Base-by-base conservation (phyloP, 2,888 invertebrate species). In the Nymphalis urticae region DNA sequence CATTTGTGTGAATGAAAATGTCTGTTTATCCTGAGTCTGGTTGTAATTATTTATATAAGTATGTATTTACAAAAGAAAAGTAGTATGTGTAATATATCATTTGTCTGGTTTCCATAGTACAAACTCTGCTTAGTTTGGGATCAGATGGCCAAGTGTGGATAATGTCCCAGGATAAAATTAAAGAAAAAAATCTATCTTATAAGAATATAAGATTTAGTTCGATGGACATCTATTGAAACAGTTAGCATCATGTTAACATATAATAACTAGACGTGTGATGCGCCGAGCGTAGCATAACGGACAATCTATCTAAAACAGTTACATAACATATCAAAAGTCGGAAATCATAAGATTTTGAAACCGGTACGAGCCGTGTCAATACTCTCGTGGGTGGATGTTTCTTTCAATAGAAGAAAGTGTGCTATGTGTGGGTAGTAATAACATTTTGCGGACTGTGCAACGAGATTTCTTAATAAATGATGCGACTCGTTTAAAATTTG, bases 351-450 rank as follows among this genome's bases (percentile, higher is more conserved):
- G 78, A 85, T 88, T 89, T 89, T 84, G 85, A 82, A 90, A 90
- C 88, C 86, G 85, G 86, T 85, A 85, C 76, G 77, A 85, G 84
- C 82, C 80, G 86, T 87, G 89, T 87, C 90, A 84, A 87, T 88
- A 84, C 77, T 79, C 82, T 79, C 78, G 89, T 88, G 83, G 90
- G 90, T 81, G 82, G 82, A 72, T 76, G 79, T 80, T 85, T 88
- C 82, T 89, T 88, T 88, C 85, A 86, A 87, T 87, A 83, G 81
- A 90, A 87, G 91, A 91, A 90, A 91, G 91, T 87, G 76, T 82
- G 79, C 76, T 81, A 77, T 70, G 70, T 75, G 79, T 80, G 79
- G 79, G 80, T 59, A 64, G 77, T 68, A 59, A 70, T 75, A 67
- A 64, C 72, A 62, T 71, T 73, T 64, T 71, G 67, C 61, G 61